Evolutionary conservation across 2,113 vertebrate species (phyloP).

Genomic region (Pelobates fuscus): DNA sequence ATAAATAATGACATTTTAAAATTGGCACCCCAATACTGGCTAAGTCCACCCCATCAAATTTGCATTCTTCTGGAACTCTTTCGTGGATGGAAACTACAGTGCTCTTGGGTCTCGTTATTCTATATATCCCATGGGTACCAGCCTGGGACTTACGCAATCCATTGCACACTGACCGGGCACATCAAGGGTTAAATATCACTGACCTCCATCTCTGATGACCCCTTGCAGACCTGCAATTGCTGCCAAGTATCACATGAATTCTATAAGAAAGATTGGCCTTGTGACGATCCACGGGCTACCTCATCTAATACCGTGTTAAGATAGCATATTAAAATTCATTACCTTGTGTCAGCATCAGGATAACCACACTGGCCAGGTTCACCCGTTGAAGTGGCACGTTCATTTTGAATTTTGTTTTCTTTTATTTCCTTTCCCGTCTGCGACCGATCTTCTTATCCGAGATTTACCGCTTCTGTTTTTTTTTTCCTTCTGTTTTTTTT

Average conservation of each 20-base stretch:
- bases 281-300: not conserved
- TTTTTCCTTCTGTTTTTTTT: not conserved
- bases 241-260: not conserved
- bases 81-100: not conserved
- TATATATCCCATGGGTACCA: not conserved
- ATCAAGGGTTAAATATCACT: not conserved
- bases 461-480: not conserved
- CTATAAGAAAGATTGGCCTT: not conserved
- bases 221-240: not conserved
- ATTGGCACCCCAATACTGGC: too few species aligned
- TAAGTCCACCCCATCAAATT: too few species aligned
- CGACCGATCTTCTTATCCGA: not conserved
- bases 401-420: conserved; percentile 13
- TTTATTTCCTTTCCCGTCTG: conserved; percentile 11
- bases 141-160: not conserved
- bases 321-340: conserved; percentile 4
- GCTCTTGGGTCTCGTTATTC: not conserved
- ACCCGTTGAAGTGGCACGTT: conserved; percentile 40
- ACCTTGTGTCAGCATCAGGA: conserved; percentile 42
- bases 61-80: not conserved
- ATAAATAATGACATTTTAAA: too few species aligned
- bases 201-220: not conserved
- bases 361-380: conserved; percentile 30
- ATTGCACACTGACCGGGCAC: not conserved
- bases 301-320: not conserved